Evolutionary conservation across 2,113 vertebrate genomes (phyloP).

Genomic region (Shinisaurus crocodilurus): DNA sequence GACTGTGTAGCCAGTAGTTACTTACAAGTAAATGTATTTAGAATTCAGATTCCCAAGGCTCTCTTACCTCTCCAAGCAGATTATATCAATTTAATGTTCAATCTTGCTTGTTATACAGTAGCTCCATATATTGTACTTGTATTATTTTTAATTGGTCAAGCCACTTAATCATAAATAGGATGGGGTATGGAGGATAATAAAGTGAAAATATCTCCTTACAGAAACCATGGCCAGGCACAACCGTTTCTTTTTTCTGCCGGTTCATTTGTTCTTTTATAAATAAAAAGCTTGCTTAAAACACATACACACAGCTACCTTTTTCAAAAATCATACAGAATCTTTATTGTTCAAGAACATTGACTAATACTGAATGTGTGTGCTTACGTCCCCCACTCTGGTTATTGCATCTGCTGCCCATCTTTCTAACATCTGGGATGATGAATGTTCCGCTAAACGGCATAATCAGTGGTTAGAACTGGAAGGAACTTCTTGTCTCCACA

Average conservation of each 20-base stretch:
- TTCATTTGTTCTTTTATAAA: not conserved
- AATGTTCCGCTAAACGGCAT: slow-evolving; percentile 18
- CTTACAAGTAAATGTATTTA: not conserved
- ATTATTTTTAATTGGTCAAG: not conserved
- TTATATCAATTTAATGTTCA: slow-evolving; percentile 1
- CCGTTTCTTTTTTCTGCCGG: not conserved
- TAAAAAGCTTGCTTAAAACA: slow-evolving; percentile 21
- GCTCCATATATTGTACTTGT: not conserved
- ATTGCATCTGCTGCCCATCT: not conserved
- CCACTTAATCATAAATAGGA: slow-evolving; percentile 4
- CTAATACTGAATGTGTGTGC: not conserved
- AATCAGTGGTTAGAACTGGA: slow-evolving; percentile 36
- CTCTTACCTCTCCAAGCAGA: slow-evolving; percentile 3
- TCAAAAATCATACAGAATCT: not conserved
- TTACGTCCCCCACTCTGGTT: not conserved
- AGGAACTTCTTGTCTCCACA: not conserved
- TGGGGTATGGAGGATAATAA: not conserved
- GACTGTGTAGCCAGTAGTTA: not conserved
- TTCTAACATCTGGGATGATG: slow-evolving; percentile 37
- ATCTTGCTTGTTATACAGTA: not conserved
- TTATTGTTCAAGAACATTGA: slow-evolving; percentile 17
- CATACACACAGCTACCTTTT: not conserved
- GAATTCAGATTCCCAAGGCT: not conserved
- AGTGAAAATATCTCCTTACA: not conserved
- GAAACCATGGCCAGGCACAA: rapidly evolving